These are phyloP conservation scores for Drosophila subsilvestris DNA, from an alignment of 2,888 invertebrate genomes.

Conservation along the genomic window DNA sequence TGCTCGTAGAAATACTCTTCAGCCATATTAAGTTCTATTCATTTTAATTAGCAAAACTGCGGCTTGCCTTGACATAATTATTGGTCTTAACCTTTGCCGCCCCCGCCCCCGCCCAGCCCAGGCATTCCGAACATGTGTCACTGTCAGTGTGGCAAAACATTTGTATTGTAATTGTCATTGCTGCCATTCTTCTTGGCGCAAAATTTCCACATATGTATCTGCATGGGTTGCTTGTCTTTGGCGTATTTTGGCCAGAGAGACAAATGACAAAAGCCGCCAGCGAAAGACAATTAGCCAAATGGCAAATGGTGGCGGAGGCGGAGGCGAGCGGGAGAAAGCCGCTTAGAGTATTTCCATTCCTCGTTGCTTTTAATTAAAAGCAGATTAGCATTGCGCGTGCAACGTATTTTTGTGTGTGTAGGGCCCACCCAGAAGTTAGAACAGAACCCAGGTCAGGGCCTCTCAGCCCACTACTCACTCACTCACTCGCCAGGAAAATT, in stretches of 20 bases:
- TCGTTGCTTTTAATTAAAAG: conserved; percentile 75
- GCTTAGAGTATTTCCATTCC: conserved; percentile 57
- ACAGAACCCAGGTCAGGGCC: background rate
- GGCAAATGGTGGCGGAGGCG: conserved; percentile 35
- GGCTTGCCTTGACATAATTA: conserved; percentile 20
- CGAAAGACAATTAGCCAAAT: conserved; percentile 64
- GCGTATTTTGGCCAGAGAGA: conserved; percentile 43
- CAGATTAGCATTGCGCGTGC: conserved; percentile 74
- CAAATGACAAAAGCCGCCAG: conserved; percentile 52
- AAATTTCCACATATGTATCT: conserved; percentile 39
- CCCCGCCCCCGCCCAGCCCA: background rate
- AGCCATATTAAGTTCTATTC: conserved; percentile 22
- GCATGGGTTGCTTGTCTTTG: conserved; percentile 39
- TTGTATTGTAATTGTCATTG: conserved; percentile 55
- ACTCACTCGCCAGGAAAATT: conserved; percentile 54
- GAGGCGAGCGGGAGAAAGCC: conserved; percentile 49
- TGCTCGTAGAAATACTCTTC: background rate
- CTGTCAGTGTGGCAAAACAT: conserved; percentile 46
- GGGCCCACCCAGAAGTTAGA: background rate
- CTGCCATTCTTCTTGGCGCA: conserved; percentile 8
- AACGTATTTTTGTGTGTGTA: conserved; percentile 44
- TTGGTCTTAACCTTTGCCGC: conserved; percentile 25
- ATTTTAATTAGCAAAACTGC: conserved; percentile 44
- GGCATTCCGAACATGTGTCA: conserved; percentile 25
- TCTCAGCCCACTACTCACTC: no score